Percentiles rank a stretch among this genome's conserved stretches.
Conservation (phyloP, 2,888 invertebrate species). For the Eilema griseolum region DNA sequence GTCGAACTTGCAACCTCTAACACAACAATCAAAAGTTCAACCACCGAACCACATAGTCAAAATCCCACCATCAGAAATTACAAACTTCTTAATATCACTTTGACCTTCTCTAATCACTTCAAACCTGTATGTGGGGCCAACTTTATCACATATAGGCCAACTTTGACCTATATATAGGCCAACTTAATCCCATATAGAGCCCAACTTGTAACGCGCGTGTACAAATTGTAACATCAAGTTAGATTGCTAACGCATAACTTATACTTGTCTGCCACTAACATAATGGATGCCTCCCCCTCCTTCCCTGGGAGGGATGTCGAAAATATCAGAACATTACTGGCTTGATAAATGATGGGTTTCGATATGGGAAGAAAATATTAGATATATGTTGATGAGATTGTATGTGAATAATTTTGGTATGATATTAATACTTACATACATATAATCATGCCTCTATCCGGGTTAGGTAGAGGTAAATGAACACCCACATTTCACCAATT, state of each 20-base stretch:
- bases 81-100: constrained; percentile 7
- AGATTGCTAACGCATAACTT: constrained; percentile 59
- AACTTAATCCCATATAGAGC: constrained; percentile 10
- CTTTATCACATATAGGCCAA: not conserved
- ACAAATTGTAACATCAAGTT: constrained; percentile 53
- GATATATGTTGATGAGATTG: constrained; percentile 29
- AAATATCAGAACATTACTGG: constrained; percentile 53
- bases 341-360: constrained; percentile 47
- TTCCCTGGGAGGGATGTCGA: constrained; percentile 27
- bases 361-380: constrained; percentile 30
- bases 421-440: too few relatives aligned
- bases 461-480: too few relatives aligned
- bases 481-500: too few relatives aligned
- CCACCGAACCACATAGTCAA: not conserved
- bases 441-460: too few relatives aligned
- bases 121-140: not conserved
- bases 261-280: constrained; percentile 47
- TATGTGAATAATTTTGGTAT: constrained; percentile 8
- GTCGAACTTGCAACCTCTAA: too few relatives aligned
- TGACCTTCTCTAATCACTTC: constrained; percentile 11
- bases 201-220: constrained; percentile 17
- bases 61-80: not conserved
- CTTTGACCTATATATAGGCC: not conserved
- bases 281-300: constrained; percentile 38
- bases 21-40: too few relatives aligned